These are phyloP conservation scores for Manacus vitellinus DNA, from an alignment of 2,113 vertebrate genomes.

Conservation along the genomic window DNA sequence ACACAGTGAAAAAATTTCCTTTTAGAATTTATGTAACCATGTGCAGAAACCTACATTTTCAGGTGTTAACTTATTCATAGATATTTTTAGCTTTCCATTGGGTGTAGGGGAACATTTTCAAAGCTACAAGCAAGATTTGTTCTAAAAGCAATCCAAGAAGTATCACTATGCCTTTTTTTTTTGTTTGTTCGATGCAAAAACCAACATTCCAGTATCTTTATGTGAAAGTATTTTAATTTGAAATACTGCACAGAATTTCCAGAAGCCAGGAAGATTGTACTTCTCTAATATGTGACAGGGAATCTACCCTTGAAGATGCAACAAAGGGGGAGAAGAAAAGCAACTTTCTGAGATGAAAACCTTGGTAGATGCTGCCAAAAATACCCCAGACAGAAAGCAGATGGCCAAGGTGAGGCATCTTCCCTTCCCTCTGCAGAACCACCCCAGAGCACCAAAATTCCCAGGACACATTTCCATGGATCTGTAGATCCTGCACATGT, in stretches of 20 bases:
- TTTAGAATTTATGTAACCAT: constrained; percentile 7
- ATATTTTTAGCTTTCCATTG: not conserved
- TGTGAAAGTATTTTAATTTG: not conserved
- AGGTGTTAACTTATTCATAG: constrained; percentile 9
- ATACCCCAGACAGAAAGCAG: not conserved
- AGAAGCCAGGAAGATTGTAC: not conserved
- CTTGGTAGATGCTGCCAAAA: not conserved
- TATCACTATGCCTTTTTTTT: not conserved
- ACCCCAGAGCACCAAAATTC: not conserved
- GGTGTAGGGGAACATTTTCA: not conserved
- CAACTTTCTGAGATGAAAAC: not conserved
- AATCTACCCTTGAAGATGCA: not conserved
- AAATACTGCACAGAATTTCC: not conserved
- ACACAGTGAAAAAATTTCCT: not conserved
- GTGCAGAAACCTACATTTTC: constrained; percentile 12
- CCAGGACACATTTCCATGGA: not conserved
- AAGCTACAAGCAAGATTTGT: not conserved
- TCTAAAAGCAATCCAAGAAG: constrained; percentile 6
- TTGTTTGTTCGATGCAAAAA: not conserved
- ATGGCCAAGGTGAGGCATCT: constrained; percentile 1
- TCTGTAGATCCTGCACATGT: not conserved
- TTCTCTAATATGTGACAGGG: not conserved
- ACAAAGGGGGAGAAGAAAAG: not conserved
- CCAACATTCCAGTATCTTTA: not conserved
- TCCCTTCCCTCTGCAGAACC: not conserved